These are phyloP conservation scores for Chalcosyrphus nemorum DNA, from an alignment of 2,888 invertebrate species.

Conservation along the genomic window DNA sequence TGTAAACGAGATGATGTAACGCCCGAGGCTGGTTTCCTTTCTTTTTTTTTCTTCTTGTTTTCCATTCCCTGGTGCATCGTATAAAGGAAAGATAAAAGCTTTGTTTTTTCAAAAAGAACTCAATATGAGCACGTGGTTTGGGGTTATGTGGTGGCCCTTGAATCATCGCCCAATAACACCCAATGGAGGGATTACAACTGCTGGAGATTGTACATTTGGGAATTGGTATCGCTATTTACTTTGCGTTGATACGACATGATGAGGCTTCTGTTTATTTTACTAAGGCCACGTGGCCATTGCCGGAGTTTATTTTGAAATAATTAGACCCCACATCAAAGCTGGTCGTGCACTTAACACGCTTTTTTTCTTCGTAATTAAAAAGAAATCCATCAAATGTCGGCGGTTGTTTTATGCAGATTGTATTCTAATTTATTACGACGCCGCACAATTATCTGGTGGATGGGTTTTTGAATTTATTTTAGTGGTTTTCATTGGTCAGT, in stretches of 20 bases:
- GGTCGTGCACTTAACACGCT: constrained; percentile 4
- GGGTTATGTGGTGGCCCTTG: not conserved
- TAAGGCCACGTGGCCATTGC: not conserved
- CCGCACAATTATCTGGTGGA: not conserved
- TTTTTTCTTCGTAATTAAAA: constrained; percentile 21
- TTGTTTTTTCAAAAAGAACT: constrained; percentile 21
- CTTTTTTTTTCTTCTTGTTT: not conserved
- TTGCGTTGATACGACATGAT: constrained; percentile 10
- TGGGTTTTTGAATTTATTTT: not conserved
- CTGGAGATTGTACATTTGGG: constrained; percentile 38
- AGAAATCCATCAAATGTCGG: constrained; percentile 6
- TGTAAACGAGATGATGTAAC: constrained; percentile 48
- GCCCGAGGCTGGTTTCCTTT: constrained; percentile 43
- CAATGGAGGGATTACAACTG: constrained; percentile 26
- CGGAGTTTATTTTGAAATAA: constrained; percentile 24
- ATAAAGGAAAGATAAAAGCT: constrained; percentile 24
- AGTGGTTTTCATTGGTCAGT: not conserved
- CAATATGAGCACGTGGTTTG: not conserved
- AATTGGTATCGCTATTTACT: constrained; percentile 6
- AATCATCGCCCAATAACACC: constrained; percentile 33
- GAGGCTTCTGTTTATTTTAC: constrained; percentile 21
- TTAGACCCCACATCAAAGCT: constrained; percentile 2
- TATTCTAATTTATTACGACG: not conserved
- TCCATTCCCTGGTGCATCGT: constrained; percentile 62
- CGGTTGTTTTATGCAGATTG: not conserved